phyloP scores from a whole-genome alignment of 1,140 invertebrate species.

The Acyrthosiphon pisum region DNA sequence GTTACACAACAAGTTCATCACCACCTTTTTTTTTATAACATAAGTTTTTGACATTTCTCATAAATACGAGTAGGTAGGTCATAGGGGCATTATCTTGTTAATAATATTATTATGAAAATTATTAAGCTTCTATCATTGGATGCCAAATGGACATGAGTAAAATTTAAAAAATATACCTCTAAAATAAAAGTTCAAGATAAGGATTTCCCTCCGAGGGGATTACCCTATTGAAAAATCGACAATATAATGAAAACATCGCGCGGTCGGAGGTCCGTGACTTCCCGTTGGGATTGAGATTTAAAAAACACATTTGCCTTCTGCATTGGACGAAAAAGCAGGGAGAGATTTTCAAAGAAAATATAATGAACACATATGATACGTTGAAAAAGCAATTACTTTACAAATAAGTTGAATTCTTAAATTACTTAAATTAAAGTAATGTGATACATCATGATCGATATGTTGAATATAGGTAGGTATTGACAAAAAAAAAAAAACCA shows the following conservation, averaged over 20 bases:
- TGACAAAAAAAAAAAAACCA: background rate
- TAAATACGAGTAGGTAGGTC: background rate
- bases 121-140: background rate
- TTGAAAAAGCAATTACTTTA: background rate
- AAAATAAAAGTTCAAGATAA: slow-evolving; percentile 34
- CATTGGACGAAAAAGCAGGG: background rate
- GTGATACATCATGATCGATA: background rate
- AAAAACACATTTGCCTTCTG: slow-evolving; percentile 33
- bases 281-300: slow-evolving; percentile 44
- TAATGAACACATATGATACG: background rate
- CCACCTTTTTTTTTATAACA: background rate
- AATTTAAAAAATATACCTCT: background rate
- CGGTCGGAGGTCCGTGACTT: slow-evolving; percentile 32
- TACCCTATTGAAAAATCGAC: slow-evolving; percentile 38
- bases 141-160: background rate
- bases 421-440: background rate
- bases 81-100: background rate
- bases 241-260: slow-evolving; percentile 40
- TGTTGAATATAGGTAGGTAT: background rate
- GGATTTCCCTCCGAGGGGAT: background rate
- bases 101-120: background rate
- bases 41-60: background rate
- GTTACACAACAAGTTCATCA: background rate
- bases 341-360: slow-evolving; percentile 17
- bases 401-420: background rate